Evolutionary conservation across 2,113 vertebrate species (phyloP).

Genomic region (Spea bombifrons): DNA sequence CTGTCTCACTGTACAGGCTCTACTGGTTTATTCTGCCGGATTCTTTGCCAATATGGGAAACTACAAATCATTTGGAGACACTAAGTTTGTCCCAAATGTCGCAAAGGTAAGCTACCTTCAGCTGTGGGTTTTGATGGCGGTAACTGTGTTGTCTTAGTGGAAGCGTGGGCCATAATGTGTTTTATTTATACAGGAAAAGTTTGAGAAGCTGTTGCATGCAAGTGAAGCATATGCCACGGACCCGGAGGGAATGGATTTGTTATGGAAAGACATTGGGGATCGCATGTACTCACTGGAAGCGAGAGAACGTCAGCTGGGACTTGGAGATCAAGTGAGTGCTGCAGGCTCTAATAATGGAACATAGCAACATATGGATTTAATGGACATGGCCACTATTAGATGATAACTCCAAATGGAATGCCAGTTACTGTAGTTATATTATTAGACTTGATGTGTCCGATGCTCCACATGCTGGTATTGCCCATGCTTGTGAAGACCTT

Average conservation of each 20-base stretch:
- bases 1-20: slow-evolving; percentile 64
- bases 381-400: no score
- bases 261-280: slow-evolving; percentile 75
- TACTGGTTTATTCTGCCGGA: slow-evolving; percentile 85
- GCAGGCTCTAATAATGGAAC: neutral
- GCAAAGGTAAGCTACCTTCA: slow-evolving; percentile 70
- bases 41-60: slow-evolving; percentile 93
- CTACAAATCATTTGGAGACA: slow-evolving; percentile 93
- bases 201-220: slow-evolving; percentile 75
- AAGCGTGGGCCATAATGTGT: no score
- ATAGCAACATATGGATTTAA: no score
- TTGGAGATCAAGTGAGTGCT: slow-evolving; percentile 73
- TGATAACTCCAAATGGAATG: no score
- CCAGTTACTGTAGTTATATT: no score
- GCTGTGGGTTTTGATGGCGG: neutral
- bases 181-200: slow-evolving; percentile 72
- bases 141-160: neutral
- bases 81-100: slow-evolving; percentile 87
- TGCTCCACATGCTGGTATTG: no score
- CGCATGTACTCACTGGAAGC: slow-evolving; percentile 80
- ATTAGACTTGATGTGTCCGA: no score
- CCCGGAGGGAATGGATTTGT: slow-evolving; percentile 65
- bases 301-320: slow-evolving; percentile 77
- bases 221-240: slow-evolving; percentile 75
- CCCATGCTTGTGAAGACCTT: no score